Conservation (phyloP, 1,140 invertebrate genomes). For the Lepeophtheirus salmonis region DNA sequence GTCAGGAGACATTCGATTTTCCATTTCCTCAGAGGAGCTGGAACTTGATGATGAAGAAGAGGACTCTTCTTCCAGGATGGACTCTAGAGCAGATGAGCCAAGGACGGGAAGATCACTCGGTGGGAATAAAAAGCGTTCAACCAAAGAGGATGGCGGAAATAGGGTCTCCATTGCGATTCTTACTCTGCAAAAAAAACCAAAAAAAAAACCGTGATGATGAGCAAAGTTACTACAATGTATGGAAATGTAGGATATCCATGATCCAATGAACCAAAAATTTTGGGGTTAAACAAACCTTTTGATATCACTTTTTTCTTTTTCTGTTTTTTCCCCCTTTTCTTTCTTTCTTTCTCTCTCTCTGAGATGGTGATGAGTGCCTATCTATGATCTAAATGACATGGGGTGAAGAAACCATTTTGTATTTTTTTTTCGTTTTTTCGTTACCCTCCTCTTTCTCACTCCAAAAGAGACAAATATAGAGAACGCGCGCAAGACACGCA, state of each 20-base stretch:
- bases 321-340: no score
- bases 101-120: conserved; percentile 8
- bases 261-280: no score
- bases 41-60: not conserved
- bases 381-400: not conserved
- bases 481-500: no score
- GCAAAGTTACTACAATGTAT: no score
- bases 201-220: no score
- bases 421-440: not conserved
- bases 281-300: no score
- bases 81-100: not conserved
- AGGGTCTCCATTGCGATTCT: not conserved
- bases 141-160: not conserved
- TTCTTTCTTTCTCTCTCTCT: not conserved
- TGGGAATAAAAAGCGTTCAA: not conserved
- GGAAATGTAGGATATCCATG: no score
- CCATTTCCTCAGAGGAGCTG: not conserved
- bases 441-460: not conserved
- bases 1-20: conserved; percentile 7
- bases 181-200: not conserved
- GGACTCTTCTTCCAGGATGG: not conserved
- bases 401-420: not conserved
- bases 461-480: no score
- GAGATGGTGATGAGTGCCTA: no score
- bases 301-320: no score